These are phyloP conservation scores for Morus bassanus DNA, from an alignment of 2,797 vertebrate species.

Conservation along the genomic window DNA sequence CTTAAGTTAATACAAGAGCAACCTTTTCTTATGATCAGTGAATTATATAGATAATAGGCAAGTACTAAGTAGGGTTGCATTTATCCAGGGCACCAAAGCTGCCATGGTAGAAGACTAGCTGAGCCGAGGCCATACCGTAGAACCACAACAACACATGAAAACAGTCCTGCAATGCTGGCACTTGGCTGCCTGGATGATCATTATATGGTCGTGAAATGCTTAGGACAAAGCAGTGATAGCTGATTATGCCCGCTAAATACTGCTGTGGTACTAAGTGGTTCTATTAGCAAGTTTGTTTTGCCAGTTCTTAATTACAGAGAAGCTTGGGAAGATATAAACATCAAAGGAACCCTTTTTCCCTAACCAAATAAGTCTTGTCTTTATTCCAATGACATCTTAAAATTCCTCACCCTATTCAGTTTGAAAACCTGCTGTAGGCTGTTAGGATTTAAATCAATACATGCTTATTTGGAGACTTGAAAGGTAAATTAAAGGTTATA, in stretches of 20 bases:
- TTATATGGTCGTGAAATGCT: not conserved
- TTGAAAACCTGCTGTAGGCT: not conserved
- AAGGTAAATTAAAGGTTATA: not conserved
- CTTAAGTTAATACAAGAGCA: not conserved
- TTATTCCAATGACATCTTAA: not conserved
- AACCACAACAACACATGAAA: not conserved
- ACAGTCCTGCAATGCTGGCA: not conserved
- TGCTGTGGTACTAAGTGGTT: not conserved
- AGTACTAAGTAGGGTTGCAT: not conserved
- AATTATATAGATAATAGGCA: not conserved
- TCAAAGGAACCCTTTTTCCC: conserved; percentile 19
- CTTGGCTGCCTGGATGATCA: not conserved
- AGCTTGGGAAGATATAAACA: conserved; percentile 26
- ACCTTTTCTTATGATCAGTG: not conserved
- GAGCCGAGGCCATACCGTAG: not conserved
- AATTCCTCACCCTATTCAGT: not conserved
- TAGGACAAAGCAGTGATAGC: not conserved
- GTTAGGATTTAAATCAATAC: not conserved
- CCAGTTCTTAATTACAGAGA: conserved; percentile 46
- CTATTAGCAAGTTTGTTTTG: not conserved
- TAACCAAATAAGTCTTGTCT: not conserved
- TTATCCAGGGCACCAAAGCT: not conserved
- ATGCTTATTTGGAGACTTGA: not conserved
- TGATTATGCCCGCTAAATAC: not conserved
- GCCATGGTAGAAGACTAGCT: not conserved